Evolutionary conservation across 1,140 invertebrate species (phyloP).

Genomic region (Drosophila ironensis): DNA sequence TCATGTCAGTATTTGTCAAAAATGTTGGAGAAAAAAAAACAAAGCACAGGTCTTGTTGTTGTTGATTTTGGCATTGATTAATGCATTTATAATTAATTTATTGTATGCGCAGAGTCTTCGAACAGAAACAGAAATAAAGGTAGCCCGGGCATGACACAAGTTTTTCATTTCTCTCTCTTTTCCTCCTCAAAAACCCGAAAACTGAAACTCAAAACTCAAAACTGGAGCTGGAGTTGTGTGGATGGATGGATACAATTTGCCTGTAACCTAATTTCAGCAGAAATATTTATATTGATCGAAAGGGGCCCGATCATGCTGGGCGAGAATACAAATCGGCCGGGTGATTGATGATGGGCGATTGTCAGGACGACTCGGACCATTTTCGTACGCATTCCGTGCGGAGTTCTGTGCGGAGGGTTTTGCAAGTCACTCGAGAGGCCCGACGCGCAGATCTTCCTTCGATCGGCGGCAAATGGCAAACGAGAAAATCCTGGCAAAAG

Average conservation of each 20-base stretch:
- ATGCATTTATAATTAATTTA: slow-evolving; percentile 81
- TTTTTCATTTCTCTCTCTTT: slow-evolving; percentile 8
- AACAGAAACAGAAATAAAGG: slow-evolving; percentile 5
- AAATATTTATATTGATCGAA: slow-evolving; percentile 76
- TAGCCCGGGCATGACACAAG: slow-evolving; percentile 63
- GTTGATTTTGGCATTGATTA: slow-evolving; percentile 74
- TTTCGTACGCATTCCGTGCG: slow-evolving; percentile 12
- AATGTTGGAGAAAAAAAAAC: slow-evolving; percentile 14
- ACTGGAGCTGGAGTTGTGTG: slow-evolving; percentile 11
- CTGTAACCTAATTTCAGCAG: slow-evolving; percentile 77
- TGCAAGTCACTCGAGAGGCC: slow-evolving; percentile 67
- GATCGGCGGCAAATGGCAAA: slow-evolving; percentile 52
- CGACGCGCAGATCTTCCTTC: background rate
- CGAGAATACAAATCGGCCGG: slow-evolving; percentile 28
- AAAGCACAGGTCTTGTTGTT: slow-evolving; percentile 22
- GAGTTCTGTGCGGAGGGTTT: slow-evolving; percentile 23
- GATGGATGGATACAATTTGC: slow-evolving; percentile 41
- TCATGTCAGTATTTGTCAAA: slow-evolving; percentile 81
- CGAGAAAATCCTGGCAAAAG: slow-evolving; percentile 66
- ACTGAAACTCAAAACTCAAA: slow-evolving; percentile 50
- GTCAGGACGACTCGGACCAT: slow-evolving; percentile 45
- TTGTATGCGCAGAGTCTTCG: slow-evolving; percentile 55
- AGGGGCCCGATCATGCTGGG: slow-evolving; percentile 42
- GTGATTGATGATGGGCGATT: slow-evolving; percentile 66
- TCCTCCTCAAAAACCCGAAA: slow-evolving; percentile 14